These are phyloP conservation scores for Galerucella nymphaeae DNA, from an alignment of 2,888 invertebrate species.

Conservation along the genomic window DNA sequence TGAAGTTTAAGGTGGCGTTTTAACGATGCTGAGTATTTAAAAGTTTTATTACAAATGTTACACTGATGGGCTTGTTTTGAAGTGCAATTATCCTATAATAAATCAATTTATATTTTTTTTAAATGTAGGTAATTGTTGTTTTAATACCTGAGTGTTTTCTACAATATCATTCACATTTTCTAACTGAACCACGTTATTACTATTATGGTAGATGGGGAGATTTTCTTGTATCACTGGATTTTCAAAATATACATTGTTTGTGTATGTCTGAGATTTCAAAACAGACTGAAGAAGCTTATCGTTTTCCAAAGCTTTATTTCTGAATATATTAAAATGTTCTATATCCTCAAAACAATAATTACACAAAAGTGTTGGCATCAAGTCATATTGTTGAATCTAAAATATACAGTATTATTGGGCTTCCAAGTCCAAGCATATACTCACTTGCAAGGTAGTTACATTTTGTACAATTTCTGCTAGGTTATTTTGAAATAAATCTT, in stretches of 20 bases:
- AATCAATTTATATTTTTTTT: background rate
- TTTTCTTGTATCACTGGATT: background rate
- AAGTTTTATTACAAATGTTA: slow-evolving; percentile 45
- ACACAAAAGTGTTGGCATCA: slow-evolving; percentile 45
- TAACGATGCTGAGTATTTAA: slow-evolving; percentile 48
- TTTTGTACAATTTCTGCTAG: slow-evolving; percentile 41
- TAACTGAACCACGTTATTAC: slow-evolving; percentile 22
- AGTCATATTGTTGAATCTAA: slow-evolving; percentile 45
- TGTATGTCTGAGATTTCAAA: slow-evolving; percentile 27
- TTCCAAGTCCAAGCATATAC: background rate
- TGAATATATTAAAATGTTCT: slow-evolving; percentile 44
- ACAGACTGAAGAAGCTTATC: slow-evolving; percentile 37
- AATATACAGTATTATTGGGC: slow-evolving; percentile 17
- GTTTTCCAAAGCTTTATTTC: slow-evolving; percentile 43
- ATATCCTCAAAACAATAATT: slow-evolving; percentile 42
- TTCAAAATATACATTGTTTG: slow-evolving; percentile 34
- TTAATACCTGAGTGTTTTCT: slow-evolving; percentile 4
- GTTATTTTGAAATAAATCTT: slow-evolving; percentile 39
- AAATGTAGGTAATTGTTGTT: background rate
- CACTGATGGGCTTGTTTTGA: slow-evolving; percentile 41
- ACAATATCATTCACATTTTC: slow-evolving; percentile 18
- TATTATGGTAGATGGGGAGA: background rate
- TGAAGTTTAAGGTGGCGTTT: slow-evolving; percentile 50
- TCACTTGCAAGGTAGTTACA: slow-evolving; percentile 41
- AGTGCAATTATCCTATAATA: background rate